Base-by-base conservation (phyloP, 2,888 invertebrate genomes). In the Drosophila prolongata region DNA sequence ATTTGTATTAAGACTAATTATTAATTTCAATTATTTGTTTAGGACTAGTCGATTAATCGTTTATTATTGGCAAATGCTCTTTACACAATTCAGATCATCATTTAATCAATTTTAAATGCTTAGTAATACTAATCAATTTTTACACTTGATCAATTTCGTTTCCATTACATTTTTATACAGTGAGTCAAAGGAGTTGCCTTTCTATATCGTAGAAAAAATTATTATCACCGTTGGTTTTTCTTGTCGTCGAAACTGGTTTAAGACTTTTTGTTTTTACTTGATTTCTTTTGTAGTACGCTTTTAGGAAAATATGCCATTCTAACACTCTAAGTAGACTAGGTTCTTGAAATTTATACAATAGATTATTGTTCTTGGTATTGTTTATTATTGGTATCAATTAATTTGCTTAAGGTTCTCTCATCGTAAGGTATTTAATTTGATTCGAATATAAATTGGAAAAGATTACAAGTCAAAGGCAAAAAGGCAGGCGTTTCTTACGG, bases 281-380 rank as follows among this genome's bases (percentile, higher is more conserved):
- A 55, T 60, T 56, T 70, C 55, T 54, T 66, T 75, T 53, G 47
- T 79, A 87, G 80, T 85, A 82, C 65, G 80, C 73, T 66, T 77
- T 61, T 85, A 85, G 85, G 85, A 85, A 85, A 85, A 85, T 85
- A 85, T 66, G 85, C 85, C 83, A 71, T 86, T 84, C 83, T 85
- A 87, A 85, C 73, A 78, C 52, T 75, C 80, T 85, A 84, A 80
- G 73, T 85, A 87, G 86, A 82, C 83, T 87, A 87, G 80, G 56
- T 76, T 49, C 43, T 71, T 72, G 78, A 77, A 80, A 52, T 86
- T 70, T 80, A 79, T 80, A 86, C 86, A 86, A 86, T 88, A 86
- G 85, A 86, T 86, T 86, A 86, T 86, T 86, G 85, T 86, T 86
- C 88, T 86, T 83, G 72, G 83, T 84, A 83, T 84, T 81, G 76